Percentiles rank a stretch among this genome's conserved stretches.
Conservation (phyloP, 2,888 invertebrate species). For the Rhimphoctona megacephalus region DNA sequence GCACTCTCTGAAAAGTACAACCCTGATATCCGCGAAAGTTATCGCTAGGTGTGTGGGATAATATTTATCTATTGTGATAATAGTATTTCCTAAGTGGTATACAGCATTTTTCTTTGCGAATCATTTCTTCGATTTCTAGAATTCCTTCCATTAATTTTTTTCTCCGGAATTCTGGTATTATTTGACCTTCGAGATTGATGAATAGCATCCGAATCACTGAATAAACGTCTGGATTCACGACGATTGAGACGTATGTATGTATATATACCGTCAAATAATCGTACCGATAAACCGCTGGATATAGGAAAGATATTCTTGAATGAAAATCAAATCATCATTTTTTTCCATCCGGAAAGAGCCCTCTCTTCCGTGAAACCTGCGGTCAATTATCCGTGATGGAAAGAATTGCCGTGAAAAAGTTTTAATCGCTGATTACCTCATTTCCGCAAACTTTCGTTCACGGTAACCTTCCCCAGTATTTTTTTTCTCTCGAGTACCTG, state of each 20-base stretch:
- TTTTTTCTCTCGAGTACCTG: conserved; percentile 1
- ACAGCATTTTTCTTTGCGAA: conserved; percentile 3
- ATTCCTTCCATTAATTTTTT: conserved; percentile 31
- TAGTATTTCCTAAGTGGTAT: not conserved
- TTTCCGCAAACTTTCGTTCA: conserved; percentile 32
- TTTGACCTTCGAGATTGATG: conserved; percentile 25
- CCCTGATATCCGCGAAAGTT: conserved; percentile 35
- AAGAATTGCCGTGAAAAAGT: conserved; percentile 75
- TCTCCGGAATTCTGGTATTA: not conserved
- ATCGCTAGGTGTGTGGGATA: conserved; percentile 12
- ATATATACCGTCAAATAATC: not conserved
- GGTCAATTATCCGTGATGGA: conserved; percentile 74
- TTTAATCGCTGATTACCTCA: conserved; percentile 79
- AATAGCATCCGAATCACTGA: not conserved
- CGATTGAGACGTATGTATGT: not conserved
- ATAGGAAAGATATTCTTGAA: conserved; percentile 21
- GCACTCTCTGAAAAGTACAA: conserved; percentile 27
- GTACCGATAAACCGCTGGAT: conserved; percentile 8
- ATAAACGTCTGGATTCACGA: not conserved
- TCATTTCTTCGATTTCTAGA: conserved; percentile 3
- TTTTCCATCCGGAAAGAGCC: conserved; percentile 22
- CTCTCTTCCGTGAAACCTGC: conserved; percentile 69
- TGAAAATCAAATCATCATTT: conserved; percentile 26
- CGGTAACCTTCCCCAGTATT: not conserved
- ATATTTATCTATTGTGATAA: conserved; percentile 17